Conservation (phyloP, 2,113 vertebrate genomes). For the Apteryx mantelli region DNA sequence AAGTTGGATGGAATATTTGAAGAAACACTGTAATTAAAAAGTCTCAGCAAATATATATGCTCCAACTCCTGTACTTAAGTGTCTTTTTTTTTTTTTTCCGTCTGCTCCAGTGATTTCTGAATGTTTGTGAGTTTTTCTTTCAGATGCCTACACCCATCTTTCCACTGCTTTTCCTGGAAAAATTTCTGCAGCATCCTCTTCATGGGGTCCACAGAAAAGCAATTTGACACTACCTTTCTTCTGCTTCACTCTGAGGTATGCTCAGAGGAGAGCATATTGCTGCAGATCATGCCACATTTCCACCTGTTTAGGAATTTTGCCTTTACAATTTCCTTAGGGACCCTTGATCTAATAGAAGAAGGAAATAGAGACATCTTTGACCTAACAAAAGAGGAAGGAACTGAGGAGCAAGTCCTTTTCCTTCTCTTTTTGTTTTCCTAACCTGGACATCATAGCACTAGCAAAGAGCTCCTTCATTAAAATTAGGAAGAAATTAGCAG, state of each 20-base stretch:
- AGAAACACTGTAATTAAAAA: neutral
- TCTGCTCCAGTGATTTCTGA: neutral
- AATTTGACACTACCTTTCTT: neutral
- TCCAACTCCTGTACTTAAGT: neutral
- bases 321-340: neutral
- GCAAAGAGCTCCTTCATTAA: neutral
- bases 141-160: neutral
- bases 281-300: neutral
- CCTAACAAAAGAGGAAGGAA: accelerated
- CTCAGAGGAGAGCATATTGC: accelerated
- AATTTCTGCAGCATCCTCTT: neutral
- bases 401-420: neutral
- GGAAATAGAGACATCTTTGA: neutral
- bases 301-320: neutral
- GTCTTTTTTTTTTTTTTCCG: neutral
- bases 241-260: neutral
- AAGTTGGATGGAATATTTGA: neutral
- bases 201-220: neutral
- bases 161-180: neutral
- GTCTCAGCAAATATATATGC: neutral
- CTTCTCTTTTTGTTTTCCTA: neutral
- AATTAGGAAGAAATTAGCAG: neutral
- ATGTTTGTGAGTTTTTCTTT: neutral
- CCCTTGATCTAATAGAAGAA: neutral
- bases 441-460: neutral